Base-by-base conservation (phyloP, 2,888 invertebrate species). In the Tridacna crocea region DNA sequence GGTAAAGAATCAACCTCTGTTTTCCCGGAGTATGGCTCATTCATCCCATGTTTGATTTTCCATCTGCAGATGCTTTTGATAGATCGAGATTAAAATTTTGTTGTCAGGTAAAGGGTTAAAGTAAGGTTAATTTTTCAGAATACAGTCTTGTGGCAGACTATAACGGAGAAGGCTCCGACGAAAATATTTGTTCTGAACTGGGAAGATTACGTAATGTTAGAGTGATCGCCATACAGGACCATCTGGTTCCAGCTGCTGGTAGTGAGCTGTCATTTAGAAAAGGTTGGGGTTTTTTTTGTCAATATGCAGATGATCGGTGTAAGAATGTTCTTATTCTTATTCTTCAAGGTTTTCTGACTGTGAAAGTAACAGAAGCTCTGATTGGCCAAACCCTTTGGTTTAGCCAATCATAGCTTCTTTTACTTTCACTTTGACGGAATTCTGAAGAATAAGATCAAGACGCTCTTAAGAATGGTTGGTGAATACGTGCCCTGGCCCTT, bases 181-280 rank as follows among this genome's bases (percentile, higher is more conserved):
- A 76, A 15, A 63, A 72, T 70, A 36, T 55, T 26, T 36, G 36
- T 36, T 26, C 51, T 1, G 68, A 26, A 17, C 61, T 87, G 8
- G 79, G 77, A 0, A 72, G 70, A n/a, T 47, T 84, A 61, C 73
- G 84, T 13, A 82, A 88, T 65, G 77, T 88, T 12, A 68, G 79
- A 19, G 88, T 90, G 15, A 60, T 85, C n/a, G 87, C 88, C 22
- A 46, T 78, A 8, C 75, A 74, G 36, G 85, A 84, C 48, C 70
- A 81, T 22, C 83, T 85, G 17, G 76, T 73, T 27, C 77, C 85
- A 4, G 58, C 81, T 1, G 75, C 66, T 8, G 65, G 75, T 0
- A 79, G 75, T 19, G 85, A 88, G 68, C 66, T 88, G 2, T 58
- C 88, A 3, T 83, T 90, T 19, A 86, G 79, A 63, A 85, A 84